These are phyloP conservation scores for Drosophila fungiperda DNA, from an alignment of 2,888 invertebrate genomes.

Conservation along the genomic window DNA sequence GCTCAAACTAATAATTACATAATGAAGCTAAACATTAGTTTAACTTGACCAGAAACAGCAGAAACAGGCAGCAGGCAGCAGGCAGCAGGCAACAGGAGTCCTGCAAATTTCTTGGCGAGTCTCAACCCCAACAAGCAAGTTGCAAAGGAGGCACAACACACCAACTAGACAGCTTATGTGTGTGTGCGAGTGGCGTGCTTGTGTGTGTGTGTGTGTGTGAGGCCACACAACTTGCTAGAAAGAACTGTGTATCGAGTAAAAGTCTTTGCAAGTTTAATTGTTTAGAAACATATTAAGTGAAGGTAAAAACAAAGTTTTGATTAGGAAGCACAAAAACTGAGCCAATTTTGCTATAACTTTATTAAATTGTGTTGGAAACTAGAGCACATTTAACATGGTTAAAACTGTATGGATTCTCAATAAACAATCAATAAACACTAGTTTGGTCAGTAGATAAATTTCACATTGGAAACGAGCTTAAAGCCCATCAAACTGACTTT, in stretches of 20 bases:
- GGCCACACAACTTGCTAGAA: background rate
- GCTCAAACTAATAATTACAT: conserved; percentile 77
- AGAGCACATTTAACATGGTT: background rate
- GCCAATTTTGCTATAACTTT: background rate
- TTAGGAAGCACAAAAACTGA: background rate
- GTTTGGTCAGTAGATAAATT: no score
- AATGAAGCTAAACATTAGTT: conserved; percentile 64
- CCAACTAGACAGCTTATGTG: background rate
- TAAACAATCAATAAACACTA: background rate
- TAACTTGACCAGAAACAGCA: conserved; percentile 29
- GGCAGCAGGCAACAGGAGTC: background rate
- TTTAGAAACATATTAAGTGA: background rate
- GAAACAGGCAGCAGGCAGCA: background rate
- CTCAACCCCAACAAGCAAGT: background rate
- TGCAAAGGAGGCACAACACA: background rate
- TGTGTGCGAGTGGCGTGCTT: background rate
- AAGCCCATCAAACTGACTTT: conserved; percentile 52
- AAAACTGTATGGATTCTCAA: background rate
- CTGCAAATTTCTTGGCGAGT: background rate
- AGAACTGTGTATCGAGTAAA: background rate
- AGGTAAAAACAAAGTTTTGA: background rate
- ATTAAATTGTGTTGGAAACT: background rate
- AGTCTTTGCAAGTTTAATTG: background rate
- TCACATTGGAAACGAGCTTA: conserved; percentile 21
- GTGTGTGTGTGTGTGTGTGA: background rate